These are phyloP conservation scores for Alces alces DNA, from an alignment of 2,113 vertebrate genomes.

Conservation along the genomic window DNA sequence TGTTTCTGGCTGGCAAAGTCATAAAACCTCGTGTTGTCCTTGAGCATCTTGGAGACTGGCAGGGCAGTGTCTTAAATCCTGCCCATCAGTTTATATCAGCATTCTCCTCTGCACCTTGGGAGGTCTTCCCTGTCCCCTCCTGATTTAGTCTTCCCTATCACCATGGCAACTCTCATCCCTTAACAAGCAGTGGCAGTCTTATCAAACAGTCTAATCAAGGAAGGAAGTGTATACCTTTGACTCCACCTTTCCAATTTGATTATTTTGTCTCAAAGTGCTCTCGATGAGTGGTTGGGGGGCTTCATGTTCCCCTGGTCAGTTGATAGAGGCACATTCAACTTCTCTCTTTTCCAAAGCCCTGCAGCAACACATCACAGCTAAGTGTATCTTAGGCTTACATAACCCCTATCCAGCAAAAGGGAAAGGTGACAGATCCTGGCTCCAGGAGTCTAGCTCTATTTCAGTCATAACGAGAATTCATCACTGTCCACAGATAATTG, in stretches of 20 bases:
- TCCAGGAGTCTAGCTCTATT: background rate
- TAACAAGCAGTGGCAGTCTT: background rate
- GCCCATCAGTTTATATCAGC: background rate
- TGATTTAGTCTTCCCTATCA: fast-evolving
- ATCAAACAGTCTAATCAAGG: background rate
- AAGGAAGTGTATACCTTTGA: background rate
- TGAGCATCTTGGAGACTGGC: background rate
- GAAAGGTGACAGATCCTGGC: background rate
- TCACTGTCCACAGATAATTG: background rate
- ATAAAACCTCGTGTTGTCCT: too few relatives aligned
- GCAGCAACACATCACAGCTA: background rate
- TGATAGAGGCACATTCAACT: background rate
- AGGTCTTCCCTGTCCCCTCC: background rate
- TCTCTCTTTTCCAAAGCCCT: background rate
- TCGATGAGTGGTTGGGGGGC: background rate
- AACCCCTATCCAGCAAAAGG: background rate
- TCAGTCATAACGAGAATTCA: background rate
- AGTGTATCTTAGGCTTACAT: background rate
- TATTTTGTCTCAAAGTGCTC: background rate
- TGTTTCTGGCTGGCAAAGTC: background rate
- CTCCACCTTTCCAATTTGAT: background rate
- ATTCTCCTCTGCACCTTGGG: background rate
- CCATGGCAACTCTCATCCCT: background rate
- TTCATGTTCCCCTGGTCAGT: background rate
- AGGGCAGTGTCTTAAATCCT: background rate